Percentiles rank a stretch among this genome's conserved stretches.
Evolutionary conservation across 2,113 vertebrate genomes (phyloP).

Genomic region (Diglossa brunneiventris): DNA sequence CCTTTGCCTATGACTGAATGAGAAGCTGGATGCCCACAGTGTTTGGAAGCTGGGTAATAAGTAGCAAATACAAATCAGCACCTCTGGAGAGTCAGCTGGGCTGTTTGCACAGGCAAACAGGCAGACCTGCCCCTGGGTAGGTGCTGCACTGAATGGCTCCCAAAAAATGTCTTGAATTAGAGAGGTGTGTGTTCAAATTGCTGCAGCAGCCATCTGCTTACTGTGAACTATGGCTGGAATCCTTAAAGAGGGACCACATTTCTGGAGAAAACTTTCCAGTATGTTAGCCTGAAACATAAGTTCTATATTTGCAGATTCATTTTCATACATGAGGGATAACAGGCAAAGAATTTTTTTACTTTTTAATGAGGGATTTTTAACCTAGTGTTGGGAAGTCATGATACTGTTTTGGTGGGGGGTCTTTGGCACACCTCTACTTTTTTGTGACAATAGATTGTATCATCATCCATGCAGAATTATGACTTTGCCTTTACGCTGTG

Average conservation of each 20-base stretch:
- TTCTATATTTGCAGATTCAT: background rate
- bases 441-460: constrained; percentile 12
- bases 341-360: constrained; percentile 1
- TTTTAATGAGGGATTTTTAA: constrained; percentile 23
- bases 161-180: background rate
- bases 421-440: constrained; percentile 18
- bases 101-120: background rate
- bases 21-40: background rate
- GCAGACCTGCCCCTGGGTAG: background rate
- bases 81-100: background rate
- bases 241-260: constrained; percentile 67
- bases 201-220: constrained; percentile 48
- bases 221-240: constrained; percentile 59
- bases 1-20: background rate
- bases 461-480: constrained; percentile 9
- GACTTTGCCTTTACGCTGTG: constrained; percentile 33
- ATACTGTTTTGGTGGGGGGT: constrained; percentile 16
- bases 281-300: background rate
- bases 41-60: constrained; percentile 3
- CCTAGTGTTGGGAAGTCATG: constrained; percentile 43
- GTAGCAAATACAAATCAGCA: background rate
- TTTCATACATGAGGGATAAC: background rate
- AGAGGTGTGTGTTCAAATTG: background rate
- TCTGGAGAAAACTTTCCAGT: constrained; percentile 58
- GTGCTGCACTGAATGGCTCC: background rate